phyloP scores from a whole-genome alignment of 1,140 invertebrate species.

The Diabrotica virgifera region DNA sequence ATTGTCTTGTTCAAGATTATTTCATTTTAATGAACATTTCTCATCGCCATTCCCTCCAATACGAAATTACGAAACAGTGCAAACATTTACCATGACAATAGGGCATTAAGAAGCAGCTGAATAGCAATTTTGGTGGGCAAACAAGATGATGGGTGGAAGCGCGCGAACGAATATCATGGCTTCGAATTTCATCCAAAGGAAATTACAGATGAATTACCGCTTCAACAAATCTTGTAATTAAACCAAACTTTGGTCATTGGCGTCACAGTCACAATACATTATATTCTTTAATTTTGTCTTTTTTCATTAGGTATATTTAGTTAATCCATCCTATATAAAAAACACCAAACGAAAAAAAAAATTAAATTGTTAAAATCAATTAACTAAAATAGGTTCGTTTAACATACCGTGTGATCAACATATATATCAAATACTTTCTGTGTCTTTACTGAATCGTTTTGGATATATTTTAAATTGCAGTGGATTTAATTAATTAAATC shows the following conservation, averaged over 20 bases:
- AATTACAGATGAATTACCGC: constrained; percentile 38
- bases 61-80: background rate
- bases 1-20: background rate
- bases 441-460: no score
- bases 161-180: background rate
- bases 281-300: background rate
- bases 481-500: no score
- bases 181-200: constrained; percentile 31
- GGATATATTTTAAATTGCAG: no score
- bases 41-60: background rate
- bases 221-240: constrained; percentile 35
- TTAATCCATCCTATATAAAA: no score
- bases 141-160: constrained; percentile 23
- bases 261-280: background rate
- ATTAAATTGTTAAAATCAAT: no score
- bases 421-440: no score
- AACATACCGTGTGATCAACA: no score
- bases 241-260: constrained; percentile 15
- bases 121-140: constrained; percentile 36
- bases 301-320: background rate
- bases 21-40: background rate
- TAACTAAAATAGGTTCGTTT: no score
- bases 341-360: no score
- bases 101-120: constrained; percentile 11
- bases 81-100: constrained; percentile 10